These are phyloP conservation scores for Sicus ferrugineus DNA, from an alignment of 2,888 invertebrate species.

Conservation along the genomic window DNA sequence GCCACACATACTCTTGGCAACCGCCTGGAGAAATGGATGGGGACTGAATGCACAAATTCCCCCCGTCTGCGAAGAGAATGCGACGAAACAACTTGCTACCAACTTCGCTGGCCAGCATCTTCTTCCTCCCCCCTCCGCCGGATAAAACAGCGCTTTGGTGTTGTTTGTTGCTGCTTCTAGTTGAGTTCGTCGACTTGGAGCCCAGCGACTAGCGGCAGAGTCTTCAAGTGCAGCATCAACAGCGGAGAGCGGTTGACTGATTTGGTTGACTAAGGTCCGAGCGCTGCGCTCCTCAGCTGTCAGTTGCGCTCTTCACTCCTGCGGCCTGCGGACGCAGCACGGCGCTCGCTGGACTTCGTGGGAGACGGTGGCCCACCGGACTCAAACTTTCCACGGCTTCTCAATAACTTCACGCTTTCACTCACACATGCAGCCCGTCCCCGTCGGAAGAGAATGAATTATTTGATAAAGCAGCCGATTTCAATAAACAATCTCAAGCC, in stretches of 20 bases:
- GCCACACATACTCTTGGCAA: background rate
- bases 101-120: background rate
- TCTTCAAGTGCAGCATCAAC: too few relatives aligned
- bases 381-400: too few relatives aligned
- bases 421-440: too few relatives aligned
- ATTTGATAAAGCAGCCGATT: too few relatives aligned
- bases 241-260: too few relatives aligned
- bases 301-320: background rate
- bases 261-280: too few relatives aligned
- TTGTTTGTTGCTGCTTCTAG: background rate
- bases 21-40: background rate
- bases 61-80: background rate
- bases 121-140: background rate
- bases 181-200: background rate
- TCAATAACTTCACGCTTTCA: too few relatives aligned
- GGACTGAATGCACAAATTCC: background rate
- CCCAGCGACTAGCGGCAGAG: too few relatives aligned
- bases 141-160: background rate
- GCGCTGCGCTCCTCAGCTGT: background rate
- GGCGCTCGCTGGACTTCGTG: too few relatives aligned
- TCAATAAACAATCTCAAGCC: too few relatives aligned
- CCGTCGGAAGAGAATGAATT: too few relatives aligned
- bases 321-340: background rate
- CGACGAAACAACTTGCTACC: background rate
- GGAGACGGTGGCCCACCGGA: too few relatives aligned